Evolutionary conservation across 2,888 invertebrate species (phyloP), one percentile per base, ranked within the genome.

Genomic region (Ochropleura leucogaster): DNA sequence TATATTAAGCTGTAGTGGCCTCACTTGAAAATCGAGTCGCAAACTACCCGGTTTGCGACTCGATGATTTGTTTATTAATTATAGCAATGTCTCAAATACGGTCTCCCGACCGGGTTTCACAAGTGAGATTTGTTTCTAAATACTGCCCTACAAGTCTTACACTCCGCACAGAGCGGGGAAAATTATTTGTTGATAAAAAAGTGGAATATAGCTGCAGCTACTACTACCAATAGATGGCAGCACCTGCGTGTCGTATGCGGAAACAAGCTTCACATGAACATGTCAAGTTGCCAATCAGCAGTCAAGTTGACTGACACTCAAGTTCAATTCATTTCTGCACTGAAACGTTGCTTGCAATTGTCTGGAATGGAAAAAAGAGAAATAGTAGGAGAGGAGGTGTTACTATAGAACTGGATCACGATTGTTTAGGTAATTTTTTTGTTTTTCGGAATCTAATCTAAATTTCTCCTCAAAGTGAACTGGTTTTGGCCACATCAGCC

Each of bases 271-370:
- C 68, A 66, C 47, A 70, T 69, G 81, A 77, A 84, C 40, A 74
- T 55, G 73, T 80, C 84, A 60, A 55, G n/a, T 53, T 72, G 81
- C 68, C 81, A 77, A 84, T 86, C 84, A 86, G 68, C 53, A 59
- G 68, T 73, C 80, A 83, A 68, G 63, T 16, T 46, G 72, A 63
- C 68, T 84, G 85, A 78, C 82, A 81, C 16, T 72, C 73, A 70
- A 75, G 73, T 77, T 70, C 70, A 68, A 74, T 79, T 68, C 62
- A 65, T 78, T 70, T 53, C 55, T 44, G 49, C 42, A 55, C 40
- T 59, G 4, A 30, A 49, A 75, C 53, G 65, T 75, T 76, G 63
- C 12, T 78, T 75, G 76, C 42, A 65, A 74, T 55, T 30, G 40
- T 64, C 42, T 80, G 6, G 18, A 60, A 53, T 47, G 18, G 42